Percentiles rank a stretch among this genome's conserved stretches.
These are phyloP conservation scores for Cryptus armator DNA, from an alignment of 2,888 invertebrate genomes.

Conservation along the genomic window DNA sequence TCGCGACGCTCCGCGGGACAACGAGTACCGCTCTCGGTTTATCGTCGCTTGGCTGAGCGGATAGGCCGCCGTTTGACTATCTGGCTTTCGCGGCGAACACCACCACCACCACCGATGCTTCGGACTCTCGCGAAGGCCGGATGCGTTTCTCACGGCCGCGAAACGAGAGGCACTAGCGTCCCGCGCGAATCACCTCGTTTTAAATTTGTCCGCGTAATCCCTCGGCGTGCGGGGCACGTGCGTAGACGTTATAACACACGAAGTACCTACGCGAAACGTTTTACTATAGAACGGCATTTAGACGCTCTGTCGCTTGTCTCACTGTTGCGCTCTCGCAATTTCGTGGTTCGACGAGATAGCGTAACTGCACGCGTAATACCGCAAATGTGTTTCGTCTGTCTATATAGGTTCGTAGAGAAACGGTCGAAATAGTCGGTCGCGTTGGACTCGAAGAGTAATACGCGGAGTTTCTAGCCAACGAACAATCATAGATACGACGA, in stretches of 20 bases:
- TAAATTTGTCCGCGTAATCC: slow-evolving; percentile 60
- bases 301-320: not conserved
- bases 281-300: slow-evolving; percentile 30
- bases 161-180: slow-evolving; percentile 46
- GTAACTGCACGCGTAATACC: slow-evolving; percentile 43
- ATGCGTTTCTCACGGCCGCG: slow-evolving; percentile 59
- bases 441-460: not conserved
- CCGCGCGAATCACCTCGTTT: slow-evolving; percentile 47
- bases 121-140: slow-evolving; percentile 49
- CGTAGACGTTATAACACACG: slow-evolving; percentile 13
- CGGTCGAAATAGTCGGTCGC: not conserved
- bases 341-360: slow-evolving; percentile 50
- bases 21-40: slow-evolving; percentile 11
- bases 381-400: slow-evolving; percentile 43
- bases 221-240: slow-evolving; percentile 19
- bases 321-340: slow-evolving; percentile 56
- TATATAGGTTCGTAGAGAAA: not conserved
- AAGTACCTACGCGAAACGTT: slow-evolving; percentile 17
- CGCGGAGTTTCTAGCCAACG: not conserved
- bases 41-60: slow-evolving; percentile 21
- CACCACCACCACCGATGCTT: not conserved
- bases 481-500: not conserved
- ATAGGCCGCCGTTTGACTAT: not conserved
- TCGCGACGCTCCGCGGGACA: not conserved
- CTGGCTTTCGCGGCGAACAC: not conserved